Evolutionary conservation across 2,888 invertebrate species (phyloP).

Genomic region (Hemistola chrysoprasaria): DNA sequence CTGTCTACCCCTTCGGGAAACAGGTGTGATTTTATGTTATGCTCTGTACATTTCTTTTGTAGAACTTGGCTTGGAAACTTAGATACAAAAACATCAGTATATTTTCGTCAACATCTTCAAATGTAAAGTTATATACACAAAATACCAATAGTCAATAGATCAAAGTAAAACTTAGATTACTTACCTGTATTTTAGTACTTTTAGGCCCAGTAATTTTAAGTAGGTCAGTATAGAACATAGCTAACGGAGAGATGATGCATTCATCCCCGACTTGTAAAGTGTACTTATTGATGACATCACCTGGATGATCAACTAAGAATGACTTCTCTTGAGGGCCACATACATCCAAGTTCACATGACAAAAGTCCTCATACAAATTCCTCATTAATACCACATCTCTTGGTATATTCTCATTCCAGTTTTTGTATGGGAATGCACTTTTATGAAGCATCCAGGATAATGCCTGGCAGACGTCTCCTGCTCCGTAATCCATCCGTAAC

Average conservation of each 20-base stretch:
- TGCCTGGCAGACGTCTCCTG: slow-evolving; percentile 95
- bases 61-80: no score
- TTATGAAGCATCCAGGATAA: slow-evolving; percentile 94
- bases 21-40: no score
- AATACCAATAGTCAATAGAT: no score
- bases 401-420: slow-evolving; percentile 87
- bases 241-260: slow-evolving; percentile 94
- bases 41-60: no score
- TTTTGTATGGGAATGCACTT: slow-evolving; percentile 94
- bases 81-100: no score
- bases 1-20: no score
- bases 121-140: no score
- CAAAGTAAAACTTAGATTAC: no score
- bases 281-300: slow-evolving; percentile 85
- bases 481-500: slow-evolving; percentile 93
- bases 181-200: slow-evolving; percentile 85
- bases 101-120: no score
- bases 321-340: slow-evolving; percentile 94
- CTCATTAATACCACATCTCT: slow-evolving; percentile 91
- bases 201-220: slow-evolving; percentile 92
- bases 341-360: slow-evolving; percentile 94
- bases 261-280: slow-evolving; percentile 95
- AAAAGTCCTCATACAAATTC: slow-evolving; percentile 93
- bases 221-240: slow-evolving; percentile 93
- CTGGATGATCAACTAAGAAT: slow-evolving; percentile 88